phyloP scores from a whole-genome alignment of 2,113 vertebrate genomes.

The Arothron firmamentum region DNA sequence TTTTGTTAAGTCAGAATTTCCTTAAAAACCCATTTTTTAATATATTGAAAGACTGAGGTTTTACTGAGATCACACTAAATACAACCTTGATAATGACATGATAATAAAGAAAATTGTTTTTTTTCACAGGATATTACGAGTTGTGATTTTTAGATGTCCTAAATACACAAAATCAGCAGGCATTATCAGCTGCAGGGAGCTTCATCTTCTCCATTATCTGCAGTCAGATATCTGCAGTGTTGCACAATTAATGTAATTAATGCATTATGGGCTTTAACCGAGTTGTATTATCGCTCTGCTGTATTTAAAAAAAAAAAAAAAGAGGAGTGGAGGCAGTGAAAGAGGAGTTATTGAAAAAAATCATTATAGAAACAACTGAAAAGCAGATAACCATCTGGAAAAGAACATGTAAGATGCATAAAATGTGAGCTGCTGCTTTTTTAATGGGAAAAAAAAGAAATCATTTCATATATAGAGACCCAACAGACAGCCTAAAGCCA shows the following conservation, averaged over 20 bases:
- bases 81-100: too few species aligned
- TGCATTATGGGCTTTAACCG: slow-evolving; percentile 22
- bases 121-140: not conserved
- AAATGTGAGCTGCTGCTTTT: not conserved
- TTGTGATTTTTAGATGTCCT: not conserved
- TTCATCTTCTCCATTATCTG: slow-evolving; percentile 11
- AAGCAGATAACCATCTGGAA: not conserved
- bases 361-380: not conserved
- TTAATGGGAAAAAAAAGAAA: too few species aligned
- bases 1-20: too few species aligned
- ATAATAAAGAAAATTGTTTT: not conserved
- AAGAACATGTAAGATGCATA: not conserved
- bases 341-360: not conserved
- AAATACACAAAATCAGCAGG: not conserved
- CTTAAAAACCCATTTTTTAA: too few species aligned
- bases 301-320: slow-evolving; percentile 1
- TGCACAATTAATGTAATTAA: slow-evolving; percentile 6
- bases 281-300: not conserved
- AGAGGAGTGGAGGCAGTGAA: too few species aligned
- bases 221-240: slow-evolving; percentile 12
- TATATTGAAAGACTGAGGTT: too few species aligned
- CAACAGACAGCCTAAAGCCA: too few species aligned
- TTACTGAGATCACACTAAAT: not conserved
- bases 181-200: not conserved
- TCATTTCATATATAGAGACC: too few species aligned